These are phyloP conservation scores for Trigoniulus corallinus DNA, from an alignment of 1,140 invertebrate species.

Conservation along the genomic window DNA sequence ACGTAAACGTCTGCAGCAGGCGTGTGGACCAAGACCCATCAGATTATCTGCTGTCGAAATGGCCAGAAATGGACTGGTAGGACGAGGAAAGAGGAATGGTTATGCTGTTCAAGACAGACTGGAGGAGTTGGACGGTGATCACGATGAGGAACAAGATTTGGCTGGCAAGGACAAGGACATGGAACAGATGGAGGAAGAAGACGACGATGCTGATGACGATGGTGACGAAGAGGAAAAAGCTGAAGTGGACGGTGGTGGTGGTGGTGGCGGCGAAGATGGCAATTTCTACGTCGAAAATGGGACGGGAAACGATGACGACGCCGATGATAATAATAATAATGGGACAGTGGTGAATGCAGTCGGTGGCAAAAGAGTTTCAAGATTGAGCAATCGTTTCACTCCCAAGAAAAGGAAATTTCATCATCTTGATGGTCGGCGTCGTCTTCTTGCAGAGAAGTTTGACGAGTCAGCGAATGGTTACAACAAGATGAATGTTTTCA, in stretches of 20 bases:
- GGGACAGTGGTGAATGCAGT: conserved; percentile 9
- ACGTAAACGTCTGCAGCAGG: background rate
- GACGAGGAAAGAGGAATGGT: no score
- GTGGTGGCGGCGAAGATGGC: conserved; percentile 18
- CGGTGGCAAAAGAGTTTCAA: conserved; percentile 14
- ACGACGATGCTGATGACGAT: no score
- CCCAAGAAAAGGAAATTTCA: background rate
- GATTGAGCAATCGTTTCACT: conserved; percentile 8
- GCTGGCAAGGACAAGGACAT: no score
- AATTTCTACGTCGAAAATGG: conserved; percentile 15
- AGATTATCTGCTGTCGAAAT: no score
- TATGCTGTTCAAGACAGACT: no score
- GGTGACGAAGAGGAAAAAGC: conserved; percentile 23
- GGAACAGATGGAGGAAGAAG: conserved; percentile 12
- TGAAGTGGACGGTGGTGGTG: conserved; percentile 22
- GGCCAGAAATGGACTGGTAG: no score
- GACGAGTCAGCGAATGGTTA: no score
- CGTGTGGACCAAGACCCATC: no score
- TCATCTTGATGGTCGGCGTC: background rate
- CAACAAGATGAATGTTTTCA: no score
- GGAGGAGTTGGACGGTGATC: no score
- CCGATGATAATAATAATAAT: conserved; percentile 17
- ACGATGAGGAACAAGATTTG: no score
- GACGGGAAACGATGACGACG: conserved; percentile 18
- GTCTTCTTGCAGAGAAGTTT: no score